Base-by-base conservation (phyloP, 2,888 invertebrate species). In the Taenaris catops region DNA sequence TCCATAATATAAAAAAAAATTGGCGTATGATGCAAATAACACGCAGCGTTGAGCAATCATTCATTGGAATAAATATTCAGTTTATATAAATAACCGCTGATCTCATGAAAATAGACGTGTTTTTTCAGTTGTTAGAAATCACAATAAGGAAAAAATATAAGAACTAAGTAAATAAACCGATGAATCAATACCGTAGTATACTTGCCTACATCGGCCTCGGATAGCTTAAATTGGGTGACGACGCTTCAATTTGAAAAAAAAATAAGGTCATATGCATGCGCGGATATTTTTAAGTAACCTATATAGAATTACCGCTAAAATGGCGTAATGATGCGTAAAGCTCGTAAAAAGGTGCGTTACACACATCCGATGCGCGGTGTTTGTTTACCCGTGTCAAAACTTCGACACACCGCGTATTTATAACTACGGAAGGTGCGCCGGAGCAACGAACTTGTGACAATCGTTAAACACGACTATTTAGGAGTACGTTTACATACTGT, bases 341-440 rank as follows among this genome's bases (percentile, higher is more conserved):
- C 51, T 55, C 53, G 53, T 66, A 59, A 55, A 55, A 52, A 53
- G 53, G 49, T 52, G 48, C 39, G 47, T 38, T 43, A 48, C 46
- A 34, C 31, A 44, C 44, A 46, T 47, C 48, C 63, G 39, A 53
- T 64, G 62, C 70, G 65, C 61, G 40, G 49, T 72, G 72, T 81
- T 78, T 80, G 74, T 83, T 79, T 79, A 78, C 78, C 65, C 65
- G 62, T 78, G 80, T 81, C 83, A 80, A 78, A 80, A 76, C 71
- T 80, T 80, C 74, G 75, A 76, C 80, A 76, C 70, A 61, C 21
- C 29, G 66, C 51, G 66, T 83, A 84, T 84, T 79, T 80, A 78
- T 79, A 80, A 63, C 64, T 54, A 62, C 74, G 73, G 80, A 80
- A 84, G 81, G 81, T 79, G 79, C 69, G 73, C 60, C 59, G 63